phyloP scores from a whole-genome alignment of 1,140 invertebrate species.

The Holotrichia oblita region DNA sequence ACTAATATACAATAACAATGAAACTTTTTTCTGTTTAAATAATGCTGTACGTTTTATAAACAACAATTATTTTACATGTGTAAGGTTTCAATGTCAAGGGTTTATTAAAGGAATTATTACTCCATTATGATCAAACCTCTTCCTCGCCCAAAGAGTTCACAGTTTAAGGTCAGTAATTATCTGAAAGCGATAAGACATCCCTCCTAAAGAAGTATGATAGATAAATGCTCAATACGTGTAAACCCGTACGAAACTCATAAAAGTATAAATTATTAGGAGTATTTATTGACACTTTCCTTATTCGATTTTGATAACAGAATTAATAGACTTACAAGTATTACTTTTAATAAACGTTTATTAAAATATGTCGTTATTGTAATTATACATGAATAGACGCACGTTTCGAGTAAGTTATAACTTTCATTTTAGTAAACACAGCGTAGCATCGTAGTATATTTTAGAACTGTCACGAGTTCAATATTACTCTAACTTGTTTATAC shows the following conservation, averaged over 20 bases:
- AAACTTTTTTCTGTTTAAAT: not conserved
- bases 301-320: not conserved
- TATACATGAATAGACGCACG: too few species aligned
- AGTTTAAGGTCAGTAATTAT: constrained; percentile 17
- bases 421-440: not conserved
- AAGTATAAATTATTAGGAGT: not conserved
- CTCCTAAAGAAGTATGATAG: not conserved
- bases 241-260: not conserved
- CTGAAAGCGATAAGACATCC: not conserved
- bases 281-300: not conserved
- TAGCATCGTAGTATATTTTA: not conserved
- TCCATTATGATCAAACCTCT: not conserved
- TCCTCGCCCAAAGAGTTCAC: not conserved
- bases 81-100: constrained; percentile 2
- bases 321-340: too few species aligned
- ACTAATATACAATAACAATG: not conserved
- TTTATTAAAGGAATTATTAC: not conserved
- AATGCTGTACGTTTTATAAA: not conserved
- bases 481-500: constrained; percentile 2
- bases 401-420: too few species aligned
- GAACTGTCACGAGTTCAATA: constrained; percentile 16
- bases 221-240: not conserved
- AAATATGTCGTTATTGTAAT: too few species aligned
- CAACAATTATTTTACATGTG: not conserved
- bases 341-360: too few species aligned